Conservation (phyloP, 2,113 vertebrate species). For the Aptenodytes forsteri region DNA sequence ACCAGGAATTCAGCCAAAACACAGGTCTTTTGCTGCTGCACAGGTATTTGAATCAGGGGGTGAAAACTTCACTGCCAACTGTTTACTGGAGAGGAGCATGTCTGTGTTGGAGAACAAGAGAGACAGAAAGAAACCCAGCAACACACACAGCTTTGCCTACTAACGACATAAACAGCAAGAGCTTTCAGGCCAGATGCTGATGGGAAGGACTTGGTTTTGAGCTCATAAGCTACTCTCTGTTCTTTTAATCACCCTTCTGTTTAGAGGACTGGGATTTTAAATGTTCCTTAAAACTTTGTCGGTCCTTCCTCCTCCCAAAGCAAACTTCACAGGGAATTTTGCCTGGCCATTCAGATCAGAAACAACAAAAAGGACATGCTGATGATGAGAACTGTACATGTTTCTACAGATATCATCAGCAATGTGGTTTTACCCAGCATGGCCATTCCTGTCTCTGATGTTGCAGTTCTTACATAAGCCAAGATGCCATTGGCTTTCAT, state of each 20-base stretch:
- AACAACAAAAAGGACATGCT: background rate
- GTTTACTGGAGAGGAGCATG: background rate
- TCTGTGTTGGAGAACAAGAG: background rate
- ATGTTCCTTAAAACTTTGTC: background rate
- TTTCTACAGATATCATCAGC: background rate
- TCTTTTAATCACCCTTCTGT: background rate
- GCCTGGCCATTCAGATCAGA: background rate
- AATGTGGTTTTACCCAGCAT: background rate
- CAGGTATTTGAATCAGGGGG: background rate
- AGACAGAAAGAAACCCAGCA: background rate
- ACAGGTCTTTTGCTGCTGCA: background rate
- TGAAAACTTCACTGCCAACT: background rate
- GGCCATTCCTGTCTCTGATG: background rate
- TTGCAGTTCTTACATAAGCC: background rate
- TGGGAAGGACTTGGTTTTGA: background rate
- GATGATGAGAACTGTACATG: background rate
- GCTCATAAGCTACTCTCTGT: background rate
- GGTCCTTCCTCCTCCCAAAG: background rate
- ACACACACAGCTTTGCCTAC: accelerated
- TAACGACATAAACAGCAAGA: accelerated
- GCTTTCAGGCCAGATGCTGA: background rate
- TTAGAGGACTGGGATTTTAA: background rate
- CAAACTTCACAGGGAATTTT: background rate
- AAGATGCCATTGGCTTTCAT: background rate
- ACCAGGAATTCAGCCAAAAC: background rate